Base-by-base conservation (phyloP, 2,888 invertebrate species). In the Aspidapion aeneum region DNA sequence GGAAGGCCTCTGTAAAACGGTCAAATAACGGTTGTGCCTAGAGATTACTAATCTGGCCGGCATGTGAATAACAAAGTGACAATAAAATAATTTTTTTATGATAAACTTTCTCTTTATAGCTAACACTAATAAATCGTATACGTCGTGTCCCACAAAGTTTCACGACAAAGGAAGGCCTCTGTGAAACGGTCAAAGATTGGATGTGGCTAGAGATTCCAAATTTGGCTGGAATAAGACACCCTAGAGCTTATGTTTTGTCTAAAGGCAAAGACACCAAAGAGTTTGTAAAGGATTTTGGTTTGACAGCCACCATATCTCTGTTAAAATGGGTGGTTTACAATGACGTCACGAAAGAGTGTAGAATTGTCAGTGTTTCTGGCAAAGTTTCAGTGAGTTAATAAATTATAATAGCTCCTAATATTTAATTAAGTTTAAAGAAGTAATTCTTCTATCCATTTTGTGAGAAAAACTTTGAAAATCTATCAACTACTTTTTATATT, bases 231-330 rank as follows among this genome's bases (percentile, higher is more conserved):
- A 86, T 90, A 50, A 84, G 85, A 61, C 87, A 86, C 74, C 94
- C 94, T 0, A 65, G 93, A 2, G 88, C 90, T 60, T 91, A 90
- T 74, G 84, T 85, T 70, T 82, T 87, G 58, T 82, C 79, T 55
- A 84, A 86, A 69, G 75, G 75, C 50, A 83, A 84, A 7, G 88
- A 87, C 69, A 77, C 83, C 54, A 82, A 83, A 60, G 83, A 82
- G 20, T 90, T 90, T 74, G 76, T 85, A 61, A 84, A 85, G 69
- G 94, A 95, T 76, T 96, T 87, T 75, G 86, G 89, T 74, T 81
- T 89, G 60, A 93, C 93, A 1, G 90, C 93, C 1, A 91, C 93
- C 68, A 86, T 90, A 58, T 88, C 89, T 67, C 80, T 94, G 60
- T 77, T 95, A 50, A 89, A 89, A 74, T 90, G 85, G 81, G 81